Conservation (phyloP, 2,888 invertebrate genomes). For the Fabriciana adippe region DNA sequence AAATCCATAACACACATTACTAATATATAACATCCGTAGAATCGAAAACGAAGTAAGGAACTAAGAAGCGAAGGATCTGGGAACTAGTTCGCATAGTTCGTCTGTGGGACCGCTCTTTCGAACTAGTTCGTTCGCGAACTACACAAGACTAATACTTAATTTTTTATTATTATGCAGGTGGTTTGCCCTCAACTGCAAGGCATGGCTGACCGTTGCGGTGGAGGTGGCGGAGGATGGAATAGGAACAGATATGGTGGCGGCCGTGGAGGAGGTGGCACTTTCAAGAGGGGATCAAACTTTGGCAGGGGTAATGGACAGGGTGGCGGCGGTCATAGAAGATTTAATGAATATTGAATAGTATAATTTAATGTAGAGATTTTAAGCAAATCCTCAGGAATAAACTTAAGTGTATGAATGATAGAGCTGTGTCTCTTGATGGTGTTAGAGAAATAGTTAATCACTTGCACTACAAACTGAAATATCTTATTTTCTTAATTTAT, state of each 20-base stretch:
- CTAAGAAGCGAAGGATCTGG: too few relatives aligned
- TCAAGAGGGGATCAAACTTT: constrained; percentile 74
- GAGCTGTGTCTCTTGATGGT: constrained; percentile 47
- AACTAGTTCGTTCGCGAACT: too few relatives aligned
- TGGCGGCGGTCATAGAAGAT: constrained; percentile 71
- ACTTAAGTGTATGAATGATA: constrained; percentile 56
- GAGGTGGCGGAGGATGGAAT: constrained; percentile 83
- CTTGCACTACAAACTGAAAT: background rate
- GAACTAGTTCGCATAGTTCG: too few relatives aligned
- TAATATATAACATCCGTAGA: too few relatives aligned
- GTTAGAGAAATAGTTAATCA: constrained; percentile 23
- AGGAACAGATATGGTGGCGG: constrained; percentile 74
- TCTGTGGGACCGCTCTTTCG: too few relatives aligned
- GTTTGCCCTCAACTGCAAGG: constrained; percentile 93
- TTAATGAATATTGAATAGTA: constrained; percentile 68
- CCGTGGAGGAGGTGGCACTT: constrained; percentile 76
- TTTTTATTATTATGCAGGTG: constrained; percentile 76
- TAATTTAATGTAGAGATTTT: constrained; percentile 46
- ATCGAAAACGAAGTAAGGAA: too few relatives aligned
- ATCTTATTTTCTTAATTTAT: constrained; percentile 24
- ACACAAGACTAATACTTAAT: background rate
- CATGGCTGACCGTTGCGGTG: constrained; percentile 86
- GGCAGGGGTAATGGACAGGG: constrained; percentile 68
- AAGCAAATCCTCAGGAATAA: constrained; percentile 68
- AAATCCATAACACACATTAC: too few relatives aligned